Evolutionary conservation across 2,113 vertebrate species (phyloP).

Genomic region (Myotis davidii): DNA sequence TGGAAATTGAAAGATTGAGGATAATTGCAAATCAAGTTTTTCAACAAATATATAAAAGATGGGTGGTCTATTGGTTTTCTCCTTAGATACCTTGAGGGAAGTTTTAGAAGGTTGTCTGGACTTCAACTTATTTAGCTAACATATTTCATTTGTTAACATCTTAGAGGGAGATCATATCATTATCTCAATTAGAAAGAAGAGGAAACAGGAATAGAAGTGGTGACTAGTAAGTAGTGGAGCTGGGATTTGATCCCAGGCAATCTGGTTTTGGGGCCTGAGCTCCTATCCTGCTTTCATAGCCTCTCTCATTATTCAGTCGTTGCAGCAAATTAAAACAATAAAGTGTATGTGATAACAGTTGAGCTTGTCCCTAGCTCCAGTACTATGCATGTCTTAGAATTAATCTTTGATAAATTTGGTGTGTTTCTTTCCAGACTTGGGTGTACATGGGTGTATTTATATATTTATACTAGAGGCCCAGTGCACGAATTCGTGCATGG

Average conservation of each 20-base stretch:
- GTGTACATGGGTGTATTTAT: neutral
- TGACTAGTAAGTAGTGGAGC: neutral
- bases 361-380: neutral
- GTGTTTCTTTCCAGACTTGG: neutral
- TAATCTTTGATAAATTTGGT: neutral
- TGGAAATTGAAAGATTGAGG: neutral
- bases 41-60: neutral
- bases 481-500: too few species aligned
- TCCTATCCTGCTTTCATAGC: neutral
- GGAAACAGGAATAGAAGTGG: neutral
- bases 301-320: neutral
- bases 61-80: neutral
- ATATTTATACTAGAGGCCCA: too few species aligned
- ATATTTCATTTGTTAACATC: neutral
- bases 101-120: neutral
- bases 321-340: neutral
- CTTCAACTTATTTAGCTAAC: neutral
- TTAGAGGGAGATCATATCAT: neutral
- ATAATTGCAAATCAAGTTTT: slow-evolving; percentile 26
- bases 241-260: neutral
- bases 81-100: neutral
- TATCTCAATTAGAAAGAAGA: neutral
- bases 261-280: neutral
- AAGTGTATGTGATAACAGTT: neutral
- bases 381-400: neutral